Percentiles rank a stretch among this genome's conserved stretches.
Conservation (phyloP, 2,113 vertebrate genomes). For the Microtus montanus region DNA sequence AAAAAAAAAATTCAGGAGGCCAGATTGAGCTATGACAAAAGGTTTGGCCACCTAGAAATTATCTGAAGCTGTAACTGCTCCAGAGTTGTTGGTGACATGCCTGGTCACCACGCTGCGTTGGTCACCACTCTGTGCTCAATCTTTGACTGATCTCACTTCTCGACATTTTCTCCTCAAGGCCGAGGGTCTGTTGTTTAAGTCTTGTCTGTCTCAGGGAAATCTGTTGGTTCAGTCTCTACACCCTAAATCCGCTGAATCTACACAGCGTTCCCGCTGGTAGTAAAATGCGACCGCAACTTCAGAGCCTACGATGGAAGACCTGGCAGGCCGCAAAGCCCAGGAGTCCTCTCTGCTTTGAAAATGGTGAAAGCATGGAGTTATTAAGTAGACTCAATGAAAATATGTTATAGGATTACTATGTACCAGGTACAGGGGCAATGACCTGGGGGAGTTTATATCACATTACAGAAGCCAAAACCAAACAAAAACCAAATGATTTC, state of each 20-base stretch:
- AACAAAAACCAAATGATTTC: neutral
- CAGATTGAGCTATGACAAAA: conserved; percentile 65
- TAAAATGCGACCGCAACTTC: fast-evolving
- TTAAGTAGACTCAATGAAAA: neutral
- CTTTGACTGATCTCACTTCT: conserved; percentile 21
- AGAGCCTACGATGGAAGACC: fast-evolving
- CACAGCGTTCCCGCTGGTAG: neutral
- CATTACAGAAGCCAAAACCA: neutral
- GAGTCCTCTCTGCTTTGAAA: neutral
- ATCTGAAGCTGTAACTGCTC: conserved; percentile 54
- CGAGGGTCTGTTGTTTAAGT: neutral
- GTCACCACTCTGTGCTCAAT: neutral
- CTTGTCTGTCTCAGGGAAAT: neutral
- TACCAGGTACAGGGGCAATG: neutral
- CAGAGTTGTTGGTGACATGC: neutral
- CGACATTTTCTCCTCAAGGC: conserved; percentile 60
- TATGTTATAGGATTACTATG: neutral
- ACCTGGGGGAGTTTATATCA: neutral
- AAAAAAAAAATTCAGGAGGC: conserved; percentile 9
- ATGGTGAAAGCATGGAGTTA: neutral
- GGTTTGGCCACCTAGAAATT: conserved; percentile 58
- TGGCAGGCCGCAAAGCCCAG: fast-evolving
- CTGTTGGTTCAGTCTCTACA: neutral
- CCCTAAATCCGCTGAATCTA: conserved; percentile 5
- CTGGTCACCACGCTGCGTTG: neutral